Percentiles rank a stretch among this genome's conserved stretches.
These are phyloP conservation scores for Megalopta genalis DNA, from an alignment of 1,140 invertebrate genomes.

Conservation along the genomic window DNA sequence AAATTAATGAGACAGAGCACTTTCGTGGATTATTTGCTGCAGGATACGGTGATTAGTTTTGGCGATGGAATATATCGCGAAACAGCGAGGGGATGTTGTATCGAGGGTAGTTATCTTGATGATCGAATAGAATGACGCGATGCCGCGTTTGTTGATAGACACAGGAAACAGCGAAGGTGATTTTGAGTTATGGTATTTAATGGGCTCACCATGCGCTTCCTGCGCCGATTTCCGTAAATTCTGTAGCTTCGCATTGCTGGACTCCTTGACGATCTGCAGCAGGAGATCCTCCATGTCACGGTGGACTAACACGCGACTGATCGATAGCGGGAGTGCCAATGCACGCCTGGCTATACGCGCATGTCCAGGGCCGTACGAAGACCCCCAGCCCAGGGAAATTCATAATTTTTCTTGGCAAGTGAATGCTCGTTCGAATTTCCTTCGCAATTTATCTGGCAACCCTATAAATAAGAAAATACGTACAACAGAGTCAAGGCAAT, in stretches of 20 bases:
- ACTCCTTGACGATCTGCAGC: slow-evolving; percentile 88
- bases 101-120: neutral
- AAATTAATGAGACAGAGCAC: no score
- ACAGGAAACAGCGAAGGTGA: neutral
- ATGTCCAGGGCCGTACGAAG: slow-evolving; percentile 50
- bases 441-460: no score
- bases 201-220: slow-evolving; percentile 86
- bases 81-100: neutral
- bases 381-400: neutral
- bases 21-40: no score
- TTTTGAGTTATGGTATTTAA: neutral
- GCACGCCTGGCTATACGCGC: slow-evolving; percentile 49
- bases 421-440: neutral
- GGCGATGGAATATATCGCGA: neutral
- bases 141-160: neutral
- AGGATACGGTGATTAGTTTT: neutral
- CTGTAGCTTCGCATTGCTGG: slow-evolving; percentile 86
- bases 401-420: neutral
- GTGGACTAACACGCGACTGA: slow-evolving; percentile 72
- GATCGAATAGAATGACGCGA: neutral
- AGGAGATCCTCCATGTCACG: slow-evolving; percentile 90
- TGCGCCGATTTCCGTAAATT: slow-evolving; percentile 88
- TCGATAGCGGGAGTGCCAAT: slow-evolving; percentile 72
- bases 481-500: no score
- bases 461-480: neutral